These are phyloP conservation scores for Biston betularia DNA, from an alignment of 2,888 invertebrate species.

Conservation along the genomic window DNA sequence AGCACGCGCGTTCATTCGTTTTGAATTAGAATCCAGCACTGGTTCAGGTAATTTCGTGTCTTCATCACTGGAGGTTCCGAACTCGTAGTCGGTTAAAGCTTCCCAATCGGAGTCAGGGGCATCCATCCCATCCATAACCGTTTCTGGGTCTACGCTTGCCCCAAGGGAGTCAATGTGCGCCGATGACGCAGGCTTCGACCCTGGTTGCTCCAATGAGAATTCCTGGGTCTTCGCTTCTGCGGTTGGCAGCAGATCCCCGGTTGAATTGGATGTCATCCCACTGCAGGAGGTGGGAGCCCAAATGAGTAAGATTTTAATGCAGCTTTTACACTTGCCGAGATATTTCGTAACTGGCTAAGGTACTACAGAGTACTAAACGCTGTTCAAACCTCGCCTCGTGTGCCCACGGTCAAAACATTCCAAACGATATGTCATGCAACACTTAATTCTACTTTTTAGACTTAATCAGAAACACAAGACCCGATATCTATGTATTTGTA, in stretches of 20 bases:
- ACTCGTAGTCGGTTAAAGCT: not conserved
- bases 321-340: not conserved
- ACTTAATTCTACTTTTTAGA: not conserved
- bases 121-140: not conserved
- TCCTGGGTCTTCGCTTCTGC: slow-evolving; percentile 4
- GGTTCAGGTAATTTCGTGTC: not conserved
- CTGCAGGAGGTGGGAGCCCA: slow-evolving; percentile 5
- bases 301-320: not conserved
- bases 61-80: not conserved
- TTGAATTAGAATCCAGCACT: not conserved
- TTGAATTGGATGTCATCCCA: not conserved
- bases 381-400: no score
- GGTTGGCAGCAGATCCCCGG: not conserved
- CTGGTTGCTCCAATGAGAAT: not conserved
- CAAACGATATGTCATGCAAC: not conserved
- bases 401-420: no score
- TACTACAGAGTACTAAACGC: no score
- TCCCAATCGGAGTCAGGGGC: not conserved
- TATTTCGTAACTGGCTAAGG: not conserved
- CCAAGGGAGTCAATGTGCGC: not conserved
- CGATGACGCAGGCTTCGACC: not conserved
- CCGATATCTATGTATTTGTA: no score
- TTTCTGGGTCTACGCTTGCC: not conserved
- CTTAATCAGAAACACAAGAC: not conserved
- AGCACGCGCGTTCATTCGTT: not conserved